phyloP scores from a whole-genome alignment of 1,140 invertebrate genomes.

The Maniola jurtina region DNA sequence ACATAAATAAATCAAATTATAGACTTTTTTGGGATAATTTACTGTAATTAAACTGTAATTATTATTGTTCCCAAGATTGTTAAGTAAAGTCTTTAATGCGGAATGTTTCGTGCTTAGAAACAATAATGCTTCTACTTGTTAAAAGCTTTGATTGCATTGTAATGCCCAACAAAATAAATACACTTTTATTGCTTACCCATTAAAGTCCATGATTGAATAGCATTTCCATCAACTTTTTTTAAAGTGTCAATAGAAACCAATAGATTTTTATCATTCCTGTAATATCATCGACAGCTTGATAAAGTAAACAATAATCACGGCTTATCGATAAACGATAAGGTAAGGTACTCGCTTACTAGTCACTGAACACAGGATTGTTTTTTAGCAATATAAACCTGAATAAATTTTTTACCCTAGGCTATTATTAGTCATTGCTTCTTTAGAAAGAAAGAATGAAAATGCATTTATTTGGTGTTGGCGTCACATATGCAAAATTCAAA shows the following conservation, averaged over 20 bases:
- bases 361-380: no score
- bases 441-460: no score
- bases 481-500: no score
- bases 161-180: neutral
- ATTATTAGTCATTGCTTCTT: no score
- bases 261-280: slow-evolving; percentile 18
- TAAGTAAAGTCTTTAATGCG: slow-evolving; percentile 13
- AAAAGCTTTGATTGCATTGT: slow-evolving; percentile 5
- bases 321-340: neutral
- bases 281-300: slow-evolving; percentile 13
- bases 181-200: neutral
- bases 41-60: neutral
- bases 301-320: slow-evolving; percentile 4
- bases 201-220: slow-evolving; percentile 3
- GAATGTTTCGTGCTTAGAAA: slow-evolving; percentile 15
- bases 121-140: slow-evolving; percentile 12
- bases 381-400: no score
- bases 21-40: neutral
- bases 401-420: no score
- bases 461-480: no score
- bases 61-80: neutral
- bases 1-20: neutral
- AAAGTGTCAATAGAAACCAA: slow-evolving; percentile 12
- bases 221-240: neutral
- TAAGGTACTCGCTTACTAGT: neutral